Evolutionary conservation across 1,140 invertebrate genomes (phyloP).

Genomic region (Dendroctonus valens): DNA sequence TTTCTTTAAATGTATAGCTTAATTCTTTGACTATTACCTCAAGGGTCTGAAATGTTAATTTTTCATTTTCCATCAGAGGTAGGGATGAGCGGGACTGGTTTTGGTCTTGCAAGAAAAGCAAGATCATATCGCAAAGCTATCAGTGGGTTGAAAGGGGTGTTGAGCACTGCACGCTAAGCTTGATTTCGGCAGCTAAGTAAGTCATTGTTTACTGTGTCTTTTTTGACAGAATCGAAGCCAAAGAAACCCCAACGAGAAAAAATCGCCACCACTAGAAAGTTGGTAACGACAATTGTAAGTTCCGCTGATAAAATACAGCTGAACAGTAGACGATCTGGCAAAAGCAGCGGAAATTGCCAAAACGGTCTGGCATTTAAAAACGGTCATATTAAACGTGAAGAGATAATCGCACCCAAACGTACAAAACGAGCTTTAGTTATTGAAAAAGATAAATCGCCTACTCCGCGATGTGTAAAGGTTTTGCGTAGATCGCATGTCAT

Average conservation of each 20-base stretch:
- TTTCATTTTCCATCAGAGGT: slow-evolving; percentile 1
- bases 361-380: slow-evolving; percentile 30
- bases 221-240: slow-evolving; percentile 47
- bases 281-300: slow-evolving; percentile 20
- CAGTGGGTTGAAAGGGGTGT: neutral
- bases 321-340: slow-evolving; percentile 25
- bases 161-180: slow-evolving; percentile 9
- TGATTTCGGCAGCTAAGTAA: slow-evolving; percentile 5
- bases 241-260: slow-evolving; percentile 35
- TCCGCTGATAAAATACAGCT: slow-evolving; percentile 29
- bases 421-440: slow-evolving; percentile 43
- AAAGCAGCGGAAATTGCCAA: slow-evolving; percentile 22
- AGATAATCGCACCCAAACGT: slow-evolving; percentile 37
- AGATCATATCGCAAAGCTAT: neutral
- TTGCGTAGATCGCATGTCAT: slow-evolving; percentile 40
- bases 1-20: too few species aligned
- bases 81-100: neutral
- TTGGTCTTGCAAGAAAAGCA: slow-evolving; percentile 1
- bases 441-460: slow-evolving; percentile 46
- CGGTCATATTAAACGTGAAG: slow-evolving; percentile 25
- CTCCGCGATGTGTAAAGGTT: slow-evolving; percentile 46
- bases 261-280: slow-evolving; percentile 31
- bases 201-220: slow-evolving; percentile 30
- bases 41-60: too few species aligned
- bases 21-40: too few species aligned